Percentiles rank a stretch among this genome's conserved stretches.
These are phyloP conservation scores for Lophochroa leadbeateri DNA, from an alignment of 2,113 vertebrate genomes.

Conservation along the genomic window DNA sequence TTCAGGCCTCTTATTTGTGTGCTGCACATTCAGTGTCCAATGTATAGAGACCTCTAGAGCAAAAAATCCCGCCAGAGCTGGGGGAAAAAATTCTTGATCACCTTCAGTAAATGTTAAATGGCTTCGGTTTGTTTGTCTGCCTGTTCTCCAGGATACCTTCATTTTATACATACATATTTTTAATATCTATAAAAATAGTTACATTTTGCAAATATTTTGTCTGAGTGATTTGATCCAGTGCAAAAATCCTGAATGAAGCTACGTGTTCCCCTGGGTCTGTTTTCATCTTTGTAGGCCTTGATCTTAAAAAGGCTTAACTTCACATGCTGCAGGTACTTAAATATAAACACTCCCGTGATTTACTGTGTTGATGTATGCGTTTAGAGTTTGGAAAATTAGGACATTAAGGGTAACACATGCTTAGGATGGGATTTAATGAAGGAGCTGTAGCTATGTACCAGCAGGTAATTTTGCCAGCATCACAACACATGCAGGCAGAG, in stretches of 20 bases:
- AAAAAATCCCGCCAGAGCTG: not conserved
- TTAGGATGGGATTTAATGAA: not conserved
- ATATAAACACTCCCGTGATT: conserved; percentile 16
- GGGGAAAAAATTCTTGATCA: not conserved
- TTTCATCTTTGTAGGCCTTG: conserved; percentile 4
- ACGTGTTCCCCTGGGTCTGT: not conserved
- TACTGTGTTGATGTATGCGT: not conserved
- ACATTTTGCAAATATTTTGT: not conserved
- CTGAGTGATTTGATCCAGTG: not conserved
- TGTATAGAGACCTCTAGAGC: not conserved
- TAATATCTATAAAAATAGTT: not conserved
- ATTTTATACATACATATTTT: not conserved
- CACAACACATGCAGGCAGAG: not conserved
- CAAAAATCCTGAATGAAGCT: not conserved
- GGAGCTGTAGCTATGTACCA: not conserved
- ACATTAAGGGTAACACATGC: not conserved
- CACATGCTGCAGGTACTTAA: not conserved
- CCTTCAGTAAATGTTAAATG: not conserved
- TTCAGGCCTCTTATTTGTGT: not conserved
- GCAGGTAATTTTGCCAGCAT: not conserved
- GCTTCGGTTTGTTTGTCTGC: not conserved
- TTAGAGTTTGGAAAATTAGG: not conserved
- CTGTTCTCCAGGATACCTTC: not conserved
- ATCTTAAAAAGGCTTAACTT: conserved; percentile 22
- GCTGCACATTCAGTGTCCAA: rapidly evolving